Percentiles rank a stretch among this genome's conserved stretches.
phyloP scores from a whole-genome alignment of 2,113 vertebrate species.

The Synchiropus splendidus region DNA sequence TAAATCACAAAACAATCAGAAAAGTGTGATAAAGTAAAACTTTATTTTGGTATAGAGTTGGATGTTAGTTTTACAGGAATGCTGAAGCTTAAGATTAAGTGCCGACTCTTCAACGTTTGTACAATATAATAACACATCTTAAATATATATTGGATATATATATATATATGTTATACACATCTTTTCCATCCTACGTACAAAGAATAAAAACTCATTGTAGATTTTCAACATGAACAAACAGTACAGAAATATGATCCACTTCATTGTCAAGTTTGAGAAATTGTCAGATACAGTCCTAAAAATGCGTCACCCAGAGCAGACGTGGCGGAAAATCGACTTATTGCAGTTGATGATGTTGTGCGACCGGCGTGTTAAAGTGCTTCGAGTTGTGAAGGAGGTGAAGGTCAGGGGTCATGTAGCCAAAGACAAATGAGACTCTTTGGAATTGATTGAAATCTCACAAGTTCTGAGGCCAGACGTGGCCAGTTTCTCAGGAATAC shows the following conservation, averaged over 20 bases:
- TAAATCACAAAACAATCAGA: not conserved
- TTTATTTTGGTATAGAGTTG: slow-evolving; percentile 58
- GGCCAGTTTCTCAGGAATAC: too few species aligned
- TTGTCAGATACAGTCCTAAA: not conserved
- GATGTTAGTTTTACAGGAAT: slow-evolving; percentile 37
- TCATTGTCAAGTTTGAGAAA: not conserved
- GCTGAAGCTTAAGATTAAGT: slow-evolving; percentile 40
- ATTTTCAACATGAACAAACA: slow-evolving; percentile 24
- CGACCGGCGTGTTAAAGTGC: slow-evolving; percentile 44
- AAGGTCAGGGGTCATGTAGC: too few species aligned
- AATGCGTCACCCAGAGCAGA: not conserved
- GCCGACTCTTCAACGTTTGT: slow-evolving; percentile 31
- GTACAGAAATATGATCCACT: slow-evolving; percentile 5
- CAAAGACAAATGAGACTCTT: too few species aligned
- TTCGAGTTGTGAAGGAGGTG: too few species aligned
- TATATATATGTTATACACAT: not conserved
- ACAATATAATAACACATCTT: slow-evolving; percentile 31
- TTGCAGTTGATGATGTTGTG: slow-evolving; percentile 35
- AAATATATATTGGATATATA: slow-evolving; percentile 15
- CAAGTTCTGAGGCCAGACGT: too few species aligned
- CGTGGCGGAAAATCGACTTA: slow-evolving; percentile 26
- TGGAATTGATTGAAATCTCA: too few species aligned
- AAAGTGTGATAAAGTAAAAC: slow-evolving; percentile 48
- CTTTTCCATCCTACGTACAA: slow-evolving; percentile 26
- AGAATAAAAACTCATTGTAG: slow-evolving; percentile 47